Evolutionary conservation across 2,888 invertebrate species (phyloP), one percentile per base, ranked within the genome.

Genomic region (Scelioninae gen. 2): DNA sequence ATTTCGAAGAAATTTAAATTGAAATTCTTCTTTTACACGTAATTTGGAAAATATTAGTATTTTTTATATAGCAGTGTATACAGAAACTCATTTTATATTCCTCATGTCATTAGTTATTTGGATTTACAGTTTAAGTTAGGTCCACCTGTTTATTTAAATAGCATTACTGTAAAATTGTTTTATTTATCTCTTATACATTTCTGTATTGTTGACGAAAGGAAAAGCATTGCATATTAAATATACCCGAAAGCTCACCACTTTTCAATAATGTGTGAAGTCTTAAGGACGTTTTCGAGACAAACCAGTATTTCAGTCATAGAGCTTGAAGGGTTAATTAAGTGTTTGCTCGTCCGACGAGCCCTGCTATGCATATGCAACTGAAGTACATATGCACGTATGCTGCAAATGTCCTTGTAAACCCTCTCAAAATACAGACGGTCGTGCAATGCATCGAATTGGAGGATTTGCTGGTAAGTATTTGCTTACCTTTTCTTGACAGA

Each of bases 301-400:
- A 75, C 70, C 65, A 71, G 68, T 75, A 77, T 76, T 78, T 77
- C 75, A 75, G 75, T 78, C 67, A 35, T 72, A 69, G 71, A 77
- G 75, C 76, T 79, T 77, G 81, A 81, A 78, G 82, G 78, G 79
- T 80, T 82, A 82, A 82, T 82, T 82, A 82, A 82, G 80, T 79
- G 80, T 81, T 81, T 80, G 81, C 78, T 77, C 76, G 76, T 74
- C 73, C 76, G 77, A 78, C 78, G 74, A 77, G 78, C 78, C 65
- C 76, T 72, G 76, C 63, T 43, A 74, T 76, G 76, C 71, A 78
- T 73, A 76, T 77, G 63, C 55, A 65, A 33, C 57, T 68, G 16
- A 48, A 73, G 73, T 63, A 69, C 75, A 73, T 71, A 73, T 61
- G 76, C 74, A 61, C 57, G 72, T 67, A 60, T 65, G 64, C 71